Evolutionary conservation across 2,113 vertebrate species (phyloP).

Genomic region (Monarcha castaneiventris): DNA sequence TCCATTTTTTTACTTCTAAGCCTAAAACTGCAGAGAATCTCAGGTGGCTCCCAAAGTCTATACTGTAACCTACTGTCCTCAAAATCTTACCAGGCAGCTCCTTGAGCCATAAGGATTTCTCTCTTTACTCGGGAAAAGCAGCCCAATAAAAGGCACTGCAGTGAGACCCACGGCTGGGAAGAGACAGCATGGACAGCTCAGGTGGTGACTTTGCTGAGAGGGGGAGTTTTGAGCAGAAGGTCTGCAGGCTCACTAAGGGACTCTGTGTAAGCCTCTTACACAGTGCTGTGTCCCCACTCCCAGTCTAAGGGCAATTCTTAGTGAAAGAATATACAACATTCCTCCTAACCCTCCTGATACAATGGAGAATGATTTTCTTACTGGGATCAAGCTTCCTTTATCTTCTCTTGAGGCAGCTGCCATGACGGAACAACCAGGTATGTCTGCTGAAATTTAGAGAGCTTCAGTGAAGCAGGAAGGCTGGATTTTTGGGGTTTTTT

Average conservation of each 20-base stretch:
- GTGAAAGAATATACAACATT: not conserved
- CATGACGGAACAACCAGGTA: not conserved
- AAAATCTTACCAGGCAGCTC: not conserved
- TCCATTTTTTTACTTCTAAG: not conserved
- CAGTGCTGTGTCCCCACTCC: not conserved
- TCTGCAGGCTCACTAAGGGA: not conserved
- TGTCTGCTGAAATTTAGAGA: not conserved
- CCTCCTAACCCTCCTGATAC: not conserved
- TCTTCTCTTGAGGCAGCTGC: not conserved
- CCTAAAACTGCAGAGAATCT: not conserved
- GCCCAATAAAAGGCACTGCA: rapidly evolving
- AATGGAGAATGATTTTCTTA: not conserved
- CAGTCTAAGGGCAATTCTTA: not conserved
- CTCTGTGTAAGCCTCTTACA: not conserved
- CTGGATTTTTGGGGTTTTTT: not conserved
- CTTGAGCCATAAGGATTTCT: not conserved
- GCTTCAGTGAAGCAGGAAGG: not conserved
- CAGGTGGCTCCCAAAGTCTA: not conserved
- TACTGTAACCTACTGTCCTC: not conserved
- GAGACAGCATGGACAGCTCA: not conserved
- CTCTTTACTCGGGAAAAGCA: not conserved
- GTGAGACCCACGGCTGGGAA: rapidly evolving
- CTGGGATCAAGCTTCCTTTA: not conserved
- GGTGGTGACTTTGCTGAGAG: rapidly evolving
- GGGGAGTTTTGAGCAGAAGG: not conserved